Evolutionary conservation across 1,140 invertebrate species (phyloP), one percentile per base, ranked within the genome.

Genomic region (Drosophila nigrodunni): DNA sequence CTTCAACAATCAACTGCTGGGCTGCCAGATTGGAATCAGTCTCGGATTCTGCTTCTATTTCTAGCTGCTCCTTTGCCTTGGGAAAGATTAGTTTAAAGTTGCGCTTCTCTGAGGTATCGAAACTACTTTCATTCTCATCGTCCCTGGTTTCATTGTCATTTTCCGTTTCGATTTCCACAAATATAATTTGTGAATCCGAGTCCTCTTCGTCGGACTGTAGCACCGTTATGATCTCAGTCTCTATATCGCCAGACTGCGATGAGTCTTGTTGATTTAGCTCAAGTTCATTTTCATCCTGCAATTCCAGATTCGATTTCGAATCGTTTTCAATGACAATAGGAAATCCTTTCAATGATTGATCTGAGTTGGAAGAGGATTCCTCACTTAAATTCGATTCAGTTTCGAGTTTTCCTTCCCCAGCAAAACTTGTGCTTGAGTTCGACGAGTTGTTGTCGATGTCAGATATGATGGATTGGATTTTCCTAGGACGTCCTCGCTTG

Each of bases 161-260:
- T 60, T 43, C 61, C 30, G 72, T 71, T 18, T 88, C 80, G 7
- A 88, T 80, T 8, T 83, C 85, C 1, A 89, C 66, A 15, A 88
- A 88, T 18, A 88, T 88, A 15, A 88, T 88, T 18, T 89, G 77
- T 1, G 83, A 88, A 43, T 83, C 74, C 0, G 79, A 76, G 25
- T 77, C 67, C 5, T 68, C 81, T 0, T 72, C 80, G 37, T 65
- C 65, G 0, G 50, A 47, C 8, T 55, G 15, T 11, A 66, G 46
- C 25, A 58, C 47, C 41, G 60, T 58, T 41, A 65, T 72, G 35
- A 71, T 54, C 7, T 71, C 68, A 30, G 58, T 52, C 37, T 70
- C 67, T 7, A 35, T 11, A 13, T 57, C 37, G 37, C 21, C 37
- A 35, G 54, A 41, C 1, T 21, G 21, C 1, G 1, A 58, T n/a